These are phyloP conservation scores for Boloria selene DNA, from an alignment of 2,888 invertebrate genomes.

Conservation along the genomic window DNA sequence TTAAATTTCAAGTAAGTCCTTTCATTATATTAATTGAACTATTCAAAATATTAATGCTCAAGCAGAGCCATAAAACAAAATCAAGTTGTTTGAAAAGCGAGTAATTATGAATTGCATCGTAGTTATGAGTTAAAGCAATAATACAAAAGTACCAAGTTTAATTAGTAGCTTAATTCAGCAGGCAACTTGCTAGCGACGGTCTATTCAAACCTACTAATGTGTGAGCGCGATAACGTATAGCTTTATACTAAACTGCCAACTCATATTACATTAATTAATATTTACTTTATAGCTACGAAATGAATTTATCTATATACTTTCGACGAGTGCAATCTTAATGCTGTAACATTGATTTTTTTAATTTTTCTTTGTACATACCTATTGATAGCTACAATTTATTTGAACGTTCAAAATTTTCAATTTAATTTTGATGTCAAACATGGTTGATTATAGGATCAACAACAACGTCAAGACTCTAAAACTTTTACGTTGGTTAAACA, in stretches of 20 bases:
- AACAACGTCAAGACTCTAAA: too few species aligned
- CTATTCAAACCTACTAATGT: constrained; percentile 62
- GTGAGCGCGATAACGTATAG: constrained; percentile 54
- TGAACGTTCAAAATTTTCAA: too few species aligned
- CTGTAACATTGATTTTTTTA: too few species aligned
- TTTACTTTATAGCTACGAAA: constrained; percentile 15
- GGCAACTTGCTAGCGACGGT: constrained; percentile 51
- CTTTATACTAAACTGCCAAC: constrained; percentile 40
- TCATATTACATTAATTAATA: constrained; percentile 43
- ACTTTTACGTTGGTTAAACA: too few species aligned
- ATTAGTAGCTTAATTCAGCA: constrained; percentile 57
- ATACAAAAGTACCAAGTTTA: constrained; percentile 59
- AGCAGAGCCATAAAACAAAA: constrained; percentile 26
- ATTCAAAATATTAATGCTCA: constrained; percentile 1
- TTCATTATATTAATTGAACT: constrained; percentile 13
- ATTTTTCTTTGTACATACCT: too few species aligned
- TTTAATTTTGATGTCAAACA: too few species aligned
- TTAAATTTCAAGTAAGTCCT: constrained; percentile 3
- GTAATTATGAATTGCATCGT: constrained; percentile 43
- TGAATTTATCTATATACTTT: constrained; percentile 19
- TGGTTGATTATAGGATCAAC: too few species aligned
- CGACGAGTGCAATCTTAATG: background rate
- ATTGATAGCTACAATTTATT: too few species aligned
- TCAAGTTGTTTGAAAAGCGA: constrained; percentile 36
- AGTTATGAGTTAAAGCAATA: constrained; percentile 48